These are phyloP conservation scores for Dromiciops gliroides DNA, from an alignment of 2,113 vertebrate species.

Conservation along the genomic window DNA sequence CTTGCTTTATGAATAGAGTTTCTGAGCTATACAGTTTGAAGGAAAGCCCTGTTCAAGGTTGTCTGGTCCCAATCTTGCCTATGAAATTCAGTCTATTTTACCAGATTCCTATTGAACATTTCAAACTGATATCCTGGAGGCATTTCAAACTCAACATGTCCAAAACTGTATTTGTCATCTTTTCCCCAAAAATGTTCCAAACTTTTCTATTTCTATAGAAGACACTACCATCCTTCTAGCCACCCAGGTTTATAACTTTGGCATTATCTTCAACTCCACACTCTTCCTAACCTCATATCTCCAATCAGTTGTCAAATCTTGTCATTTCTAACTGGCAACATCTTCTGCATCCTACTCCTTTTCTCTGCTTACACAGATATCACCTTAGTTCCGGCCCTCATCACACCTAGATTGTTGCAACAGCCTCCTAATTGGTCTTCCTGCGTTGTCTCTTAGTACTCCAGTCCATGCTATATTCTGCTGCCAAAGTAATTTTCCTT, in stretches of 20 bases:
- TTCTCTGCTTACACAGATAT: background rate
- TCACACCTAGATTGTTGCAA: background rate
- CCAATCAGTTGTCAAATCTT: background rate
- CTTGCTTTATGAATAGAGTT: background rate
- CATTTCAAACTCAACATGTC: background rate
- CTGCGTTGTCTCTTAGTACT: background rate
- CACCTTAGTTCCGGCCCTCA: background rate
- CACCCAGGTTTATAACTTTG: background rate
- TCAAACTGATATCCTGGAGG: background rate
- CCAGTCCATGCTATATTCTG: background rate
- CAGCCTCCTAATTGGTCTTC: background rate
- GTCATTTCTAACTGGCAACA: background rate
- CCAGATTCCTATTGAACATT: background rate
- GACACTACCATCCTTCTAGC: background rate
- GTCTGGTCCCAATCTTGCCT: background rate
- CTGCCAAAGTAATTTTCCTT: background rate
- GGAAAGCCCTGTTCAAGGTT: background rate
- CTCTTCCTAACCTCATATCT: background rate
- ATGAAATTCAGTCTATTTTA: background rate
- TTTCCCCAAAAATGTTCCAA: background rate
- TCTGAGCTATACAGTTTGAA: background rate
- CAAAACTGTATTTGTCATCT: background rate
- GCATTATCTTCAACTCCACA: background rate
- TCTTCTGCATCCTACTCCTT: background rate
- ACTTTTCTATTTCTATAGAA: background rate